phyloP scores from a whole-genome alignment of 2,888 invertebrate genomes.

The Abscondita cerata region DNA sequence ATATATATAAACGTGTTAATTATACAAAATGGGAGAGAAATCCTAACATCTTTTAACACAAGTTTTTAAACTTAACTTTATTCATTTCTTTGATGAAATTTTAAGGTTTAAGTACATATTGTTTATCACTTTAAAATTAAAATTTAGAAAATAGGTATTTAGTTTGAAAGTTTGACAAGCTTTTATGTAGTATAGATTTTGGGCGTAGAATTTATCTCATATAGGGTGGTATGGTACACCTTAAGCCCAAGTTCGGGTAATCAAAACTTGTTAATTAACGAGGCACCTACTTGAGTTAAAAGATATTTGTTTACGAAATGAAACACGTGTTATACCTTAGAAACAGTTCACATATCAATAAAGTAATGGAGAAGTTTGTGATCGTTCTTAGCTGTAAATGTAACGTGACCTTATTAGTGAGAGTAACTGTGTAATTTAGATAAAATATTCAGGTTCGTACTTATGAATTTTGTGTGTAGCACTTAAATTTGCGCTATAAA shows the following conservation, averaged over 20 bases:
- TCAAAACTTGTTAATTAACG: conserved; percentile 36
- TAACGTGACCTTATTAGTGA: conserved; percentile 29
- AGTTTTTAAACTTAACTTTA: no score
- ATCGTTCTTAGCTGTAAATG: conserved; percentile 27
- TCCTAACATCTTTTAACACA: no score
- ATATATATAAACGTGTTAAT: no score
- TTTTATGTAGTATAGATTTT: conserved; percentile 25
- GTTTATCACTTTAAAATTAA: no score
- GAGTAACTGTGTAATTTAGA: conserved; percentile 29
- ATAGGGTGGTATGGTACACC: conserved; percentile 28
- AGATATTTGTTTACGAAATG: conserved; percentile 32
- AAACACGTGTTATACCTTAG: conserved; percentile 32
- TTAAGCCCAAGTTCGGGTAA: conserved; percentile 30
- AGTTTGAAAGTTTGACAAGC: conserved; percentile 19
- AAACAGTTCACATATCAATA: conserved; percentile 32
- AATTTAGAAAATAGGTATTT: conserved; percentile 11
- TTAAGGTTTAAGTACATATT: no score
- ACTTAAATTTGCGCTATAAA: no score
- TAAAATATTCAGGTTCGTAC: conserved; percentile 24
- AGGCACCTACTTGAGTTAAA: conserved; percentile 31
- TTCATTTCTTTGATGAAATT: no score
- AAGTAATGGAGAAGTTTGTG: conserved; percentile 32
- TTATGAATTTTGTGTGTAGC: neutral
- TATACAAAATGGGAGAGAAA: no score
- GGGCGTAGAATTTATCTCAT: conserved; percentile 26